These are phyloP conservation scores for Drosophila birchii DNA, from an alignment of 2,888 invertebrate species.

Conservation along the genomic window DNA sequence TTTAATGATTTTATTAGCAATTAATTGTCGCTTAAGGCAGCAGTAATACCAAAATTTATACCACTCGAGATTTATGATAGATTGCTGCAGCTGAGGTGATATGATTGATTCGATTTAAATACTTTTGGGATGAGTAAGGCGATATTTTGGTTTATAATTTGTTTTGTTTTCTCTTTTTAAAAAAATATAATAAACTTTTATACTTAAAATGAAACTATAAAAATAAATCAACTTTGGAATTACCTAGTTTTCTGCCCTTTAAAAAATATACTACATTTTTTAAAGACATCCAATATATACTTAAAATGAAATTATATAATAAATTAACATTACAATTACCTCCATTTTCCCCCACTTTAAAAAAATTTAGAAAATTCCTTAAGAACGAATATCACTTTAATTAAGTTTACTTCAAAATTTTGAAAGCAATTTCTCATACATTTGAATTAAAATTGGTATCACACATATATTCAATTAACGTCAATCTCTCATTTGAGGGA, in stretches of 20 bases:
- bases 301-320: too few relatives aligned
- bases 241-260: too few relatives aligned
- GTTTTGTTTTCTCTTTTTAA: too few relatives aligned
- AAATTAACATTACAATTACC: too few relatives aligned
- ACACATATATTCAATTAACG: conserved; percentile 8
- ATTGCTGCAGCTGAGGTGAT: background rate
- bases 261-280: too few relatives aligned
- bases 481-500: background rate
- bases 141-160: background rate
- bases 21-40: conserved; percentile 41
- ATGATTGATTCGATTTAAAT: conserved; percentile 17
- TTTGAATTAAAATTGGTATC: background rate
- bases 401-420: background rate
- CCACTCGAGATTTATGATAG: conserved; percentile 11
- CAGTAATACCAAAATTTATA: conserved; percentile 15
- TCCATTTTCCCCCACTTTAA: too few relatives aligned
- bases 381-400: background rate
- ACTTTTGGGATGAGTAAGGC: conserved; percentile 1
- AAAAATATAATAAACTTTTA: too few relatives aligned
- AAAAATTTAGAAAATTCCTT: too few relatives aligned
- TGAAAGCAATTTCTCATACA: background rate
- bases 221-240: too few relatives aligned
- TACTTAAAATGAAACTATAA: too few relatives aligned
- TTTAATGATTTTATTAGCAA: conserved; percentile 54
- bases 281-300: too few relatives aligned